A percentile compares a stretch with the other conserved stretches of the same genome.
Conservation (phyloP, 2,797 vertebrate species). For the Pteronotus mesoamericanus region DNA sequence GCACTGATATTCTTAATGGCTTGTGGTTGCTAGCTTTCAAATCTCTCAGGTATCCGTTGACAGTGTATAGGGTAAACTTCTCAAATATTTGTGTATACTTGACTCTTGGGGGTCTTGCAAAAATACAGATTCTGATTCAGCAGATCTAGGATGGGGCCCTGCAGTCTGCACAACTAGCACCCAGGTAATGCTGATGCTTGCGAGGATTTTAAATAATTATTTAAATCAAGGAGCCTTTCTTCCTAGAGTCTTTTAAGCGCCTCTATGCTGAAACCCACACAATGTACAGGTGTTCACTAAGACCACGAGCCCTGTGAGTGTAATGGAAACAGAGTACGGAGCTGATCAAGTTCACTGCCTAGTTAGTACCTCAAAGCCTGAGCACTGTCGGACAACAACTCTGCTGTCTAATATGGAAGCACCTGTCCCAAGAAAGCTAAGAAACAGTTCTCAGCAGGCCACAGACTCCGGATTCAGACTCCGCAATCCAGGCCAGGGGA, state of each 20-base stretch:
- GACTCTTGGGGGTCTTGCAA: background rate
- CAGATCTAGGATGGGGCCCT: background rate
- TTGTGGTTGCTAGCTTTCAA: background rate
- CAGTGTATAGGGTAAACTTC: background rate
- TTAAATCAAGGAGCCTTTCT: background rate
- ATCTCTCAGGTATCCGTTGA: background rate
- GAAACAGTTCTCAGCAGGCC: background rate
- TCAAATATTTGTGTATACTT: fast-evolving
- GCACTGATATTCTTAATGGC: background rate
- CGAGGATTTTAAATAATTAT: background rate
- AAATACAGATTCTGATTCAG: background rate
- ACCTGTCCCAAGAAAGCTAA: background rate
- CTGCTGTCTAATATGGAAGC: fast-evolving
- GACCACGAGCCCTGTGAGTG: background rate
- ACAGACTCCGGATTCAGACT: fast-evolving
- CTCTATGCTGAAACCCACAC: background rate
- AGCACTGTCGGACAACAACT: background rate
- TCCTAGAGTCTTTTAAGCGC: background rate
- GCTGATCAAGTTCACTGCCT: background rate
- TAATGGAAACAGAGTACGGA: background rate
- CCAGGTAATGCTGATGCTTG: background rate
- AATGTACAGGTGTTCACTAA: background rate
- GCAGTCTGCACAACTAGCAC: background rate
- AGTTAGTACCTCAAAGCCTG: background rate
- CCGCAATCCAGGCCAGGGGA: background rate